Conservation (phyloP, 2,888 invertebrate genomes). For the Amphipyra tragopoginis region DNA sequence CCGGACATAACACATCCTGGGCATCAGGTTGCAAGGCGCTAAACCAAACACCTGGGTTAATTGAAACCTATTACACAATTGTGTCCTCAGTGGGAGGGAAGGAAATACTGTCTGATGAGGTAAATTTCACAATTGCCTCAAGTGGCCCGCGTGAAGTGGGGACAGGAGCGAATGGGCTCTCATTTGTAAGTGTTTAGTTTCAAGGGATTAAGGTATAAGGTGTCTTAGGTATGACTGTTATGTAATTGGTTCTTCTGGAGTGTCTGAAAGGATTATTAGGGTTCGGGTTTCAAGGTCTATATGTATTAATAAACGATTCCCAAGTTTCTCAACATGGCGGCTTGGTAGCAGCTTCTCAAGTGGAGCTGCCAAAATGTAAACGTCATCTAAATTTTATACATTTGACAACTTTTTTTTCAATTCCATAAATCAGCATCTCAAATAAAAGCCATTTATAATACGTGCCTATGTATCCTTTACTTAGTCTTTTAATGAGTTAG, state of each 20-base stretch:
- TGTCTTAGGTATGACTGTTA: neutral
- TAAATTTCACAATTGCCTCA: constrained; percentile 75
- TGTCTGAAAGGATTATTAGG: neutral
- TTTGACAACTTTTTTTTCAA: too few species aligned
- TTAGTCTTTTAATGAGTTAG: too few species aligned
- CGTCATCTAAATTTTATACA: too few species aligned
- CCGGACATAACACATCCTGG: constrained; percentile 26
- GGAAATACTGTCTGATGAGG: constrained; percentile 83
- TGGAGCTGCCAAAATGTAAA: too few species aligned
- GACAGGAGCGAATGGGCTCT: constrained; percentile 25
- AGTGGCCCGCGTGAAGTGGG: constrained; percentile 57
- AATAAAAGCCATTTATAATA: too few species aligned
- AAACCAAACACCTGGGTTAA: constrained; percentile 60
- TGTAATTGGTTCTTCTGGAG: neutral
- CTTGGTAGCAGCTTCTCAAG: too few species aligned
- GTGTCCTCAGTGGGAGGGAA: constrained; percentile 70
- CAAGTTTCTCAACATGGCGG: too few species aligned
- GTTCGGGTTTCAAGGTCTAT: neutral
- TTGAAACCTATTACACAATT: constrained; percentile 50
- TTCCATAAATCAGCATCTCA: too few species aligned
- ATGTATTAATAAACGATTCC: too few species aligned
- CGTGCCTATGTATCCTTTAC: too few species aligned
- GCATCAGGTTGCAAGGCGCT: constrained; percentile 53
- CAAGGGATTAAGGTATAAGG: constrained; percentile 22
- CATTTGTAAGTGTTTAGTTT: constrained; percentile 44